A percentile compares a stretch with the other conserved stretches of the same genome.
These are phyloP conservation scores for Cecropterus lyciades DNA, from an alignment of 1,140 invertebrate species.

Conservation along the genomic window DNA sequence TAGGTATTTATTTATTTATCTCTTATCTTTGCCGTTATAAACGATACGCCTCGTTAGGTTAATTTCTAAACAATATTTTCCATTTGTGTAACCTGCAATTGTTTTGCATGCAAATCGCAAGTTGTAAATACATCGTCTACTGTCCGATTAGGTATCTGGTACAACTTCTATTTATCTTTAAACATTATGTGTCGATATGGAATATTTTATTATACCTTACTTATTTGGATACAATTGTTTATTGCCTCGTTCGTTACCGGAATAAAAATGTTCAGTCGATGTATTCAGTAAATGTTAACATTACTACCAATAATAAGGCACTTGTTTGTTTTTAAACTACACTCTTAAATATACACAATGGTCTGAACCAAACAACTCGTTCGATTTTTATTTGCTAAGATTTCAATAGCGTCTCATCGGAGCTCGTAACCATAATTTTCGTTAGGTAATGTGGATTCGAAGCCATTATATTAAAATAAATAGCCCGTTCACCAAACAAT, in stretches of 20 bases:
- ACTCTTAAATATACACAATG: slow-evolving; percentile 10
- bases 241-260: slow-evolving; percentile 1
- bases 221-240: slow-evolving; percentile 45
- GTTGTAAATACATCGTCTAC: slow-evolving; percentile 66
- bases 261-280: slow-evolving; percentile 5
- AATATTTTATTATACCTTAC: slow-evolving; percentile 56
- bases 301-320: background rate
- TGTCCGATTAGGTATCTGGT: slow-evolving; percentile 67
- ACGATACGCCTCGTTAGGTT: slow-evolving; percentile 68
- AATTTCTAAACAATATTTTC: slow-evolving; percentile 65
- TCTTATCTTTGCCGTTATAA: slow-evolving; percentile 67
- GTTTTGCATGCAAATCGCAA: slow-evolving; percentile 70
- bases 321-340: slow-evolving; percentile 11
- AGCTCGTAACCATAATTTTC: slow-evolving; percentile 64
- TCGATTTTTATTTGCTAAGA: slow-evolving; percentile 39
- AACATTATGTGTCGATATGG: slow-evolving; percentile 58
- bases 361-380: slow-evolving; percentile 7
- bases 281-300: background rate
- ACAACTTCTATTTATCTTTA: slow-evolving; percentile 65
- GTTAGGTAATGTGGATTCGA: slow-evolving; percentile 65
- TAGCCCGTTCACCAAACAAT: slow-evolving; percentile 72
- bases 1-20: slow-evolving; percentile 57
- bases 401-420: slow-evolving; percentile 58
- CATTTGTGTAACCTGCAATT: slow-evolving; percentile 62
- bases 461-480: slow-evolving; percentile 74